phyloP scores from a whole-genome alignment of 2,888 invertebrate genomes.

The Hecatera dysodea region DNA sequence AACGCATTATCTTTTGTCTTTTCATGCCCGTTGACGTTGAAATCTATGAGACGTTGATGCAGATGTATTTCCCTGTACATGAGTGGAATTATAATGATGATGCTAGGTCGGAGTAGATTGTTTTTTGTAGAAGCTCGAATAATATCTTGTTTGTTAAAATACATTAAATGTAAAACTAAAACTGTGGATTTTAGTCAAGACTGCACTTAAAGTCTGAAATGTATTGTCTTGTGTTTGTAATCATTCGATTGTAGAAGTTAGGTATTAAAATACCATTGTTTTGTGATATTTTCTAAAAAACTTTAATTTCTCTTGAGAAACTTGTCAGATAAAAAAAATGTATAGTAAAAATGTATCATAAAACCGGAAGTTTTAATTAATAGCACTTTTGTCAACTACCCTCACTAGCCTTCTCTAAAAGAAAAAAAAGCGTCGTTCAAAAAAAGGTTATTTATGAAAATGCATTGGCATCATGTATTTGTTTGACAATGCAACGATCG shows the following conservation, averaged over 20 bases:
- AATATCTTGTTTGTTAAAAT: no score
- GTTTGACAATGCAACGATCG: no score
- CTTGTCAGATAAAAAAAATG: background rate
- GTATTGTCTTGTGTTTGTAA: conserved; percentile 12
- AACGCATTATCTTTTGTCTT: conserved; percentile 95
- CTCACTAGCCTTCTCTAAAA: no score
- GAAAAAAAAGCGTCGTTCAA: no score
- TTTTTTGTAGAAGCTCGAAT: background rate
- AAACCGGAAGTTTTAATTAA: conserved; percentile 13
- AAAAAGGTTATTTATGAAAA: no score
- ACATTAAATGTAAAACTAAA: background rate
- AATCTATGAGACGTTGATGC: conserved; percentile 93
- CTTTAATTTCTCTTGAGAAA: background rate
- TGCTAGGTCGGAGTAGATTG: conserved; percentile 64
- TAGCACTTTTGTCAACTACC: background rate
- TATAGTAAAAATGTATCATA: background rate
- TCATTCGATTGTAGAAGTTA: background rate
- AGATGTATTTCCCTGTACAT: conserved; percentile 93
- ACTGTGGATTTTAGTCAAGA: background rate
- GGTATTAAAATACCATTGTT: background rate
- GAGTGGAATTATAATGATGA: conserved; percentile 74
- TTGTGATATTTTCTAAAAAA: conserved; percentile 18
- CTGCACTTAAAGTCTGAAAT: conserved; percentile 15
- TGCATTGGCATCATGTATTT: no score
- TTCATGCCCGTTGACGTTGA: conserved; percentile 93